Conservation (phyloP, 1,140 invertebrate species). For the Tenebrio molitor region DNA sequence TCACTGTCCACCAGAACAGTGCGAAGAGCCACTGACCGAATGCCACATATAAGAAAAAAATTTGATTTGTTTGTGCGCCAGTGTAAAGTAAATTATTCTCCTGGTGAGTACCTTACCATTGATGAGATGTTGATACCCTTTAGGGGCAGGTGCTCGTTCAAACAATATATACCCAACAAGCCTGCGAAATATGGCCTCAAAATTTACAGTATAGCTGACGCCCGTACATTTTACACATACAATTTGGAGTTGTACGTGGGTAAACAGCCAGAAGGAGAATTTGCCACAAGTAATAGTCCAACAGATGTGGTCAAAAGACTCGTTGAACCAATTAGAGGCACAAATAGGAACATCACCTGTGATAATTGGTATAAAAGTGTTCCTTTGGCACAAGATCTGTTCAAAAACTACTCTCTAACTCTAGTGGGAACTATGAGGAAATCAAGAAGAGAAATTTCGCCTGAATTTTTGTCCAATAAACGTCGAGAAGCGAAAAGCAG, state of each 20-base stretch:
- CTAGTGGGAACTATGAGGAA: slow-evolving; percentile 63
- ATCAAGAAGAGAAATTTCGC: slow-evolving; percentile 65
- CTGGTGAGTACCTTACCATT: slow-evolving; percentile 60
- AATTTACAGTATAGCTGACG: slow-evolving; percentile 62
- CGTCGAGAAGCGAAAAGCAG: no score
- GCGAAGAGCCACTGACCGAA: slow-evolving; percentile 57
- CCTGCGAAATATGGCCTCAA: slow-evolving; percentile 65
- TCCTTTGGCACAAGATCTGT: slow-evolving; percentile 51
- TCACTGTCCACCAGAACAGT: slow-evolving; percentile 44
- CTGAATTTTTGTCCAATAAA: slow-evolving; percentile 60
- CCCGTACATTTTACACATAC: slow-evolving; percentile 60
- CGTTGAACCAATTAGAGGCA: slow-evolving; percentile 47
- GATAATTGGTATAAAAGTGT: slow-evolving; percentile 65
- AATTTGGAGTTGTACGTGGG: slow-evolving; percentile 64
- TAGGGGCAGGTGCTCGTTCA: slow-evolving; percentile 64
- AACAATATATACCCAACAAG: slow-evolving; percentile 65
- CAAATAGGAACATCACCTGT: slow-evolving; percentile 64
- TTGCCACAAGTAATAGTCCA: slow-evolving; percentile 25
- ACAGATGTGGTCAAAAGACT: slow-evolving; percentile 38
- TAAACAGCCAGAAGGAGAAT: slow-evolving; percentile 60
- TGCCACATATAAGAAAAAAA: slow-evolving; percentile 61
- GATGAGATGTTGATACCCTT: slow-evolving; percentile 66
- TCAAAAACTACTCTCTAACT: slow-evolving; percentile 57
- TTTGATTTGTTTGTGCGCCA: slow-evolving; percentile 60
- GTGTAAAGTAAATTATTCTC: slow-evolving; percentile 58